Percentiles rank a stretch among this genome's conserved stretches.
Conservation (phyloP, 1,140 invertebrate species). For the Temnothorax curvispinosus region DNA sequence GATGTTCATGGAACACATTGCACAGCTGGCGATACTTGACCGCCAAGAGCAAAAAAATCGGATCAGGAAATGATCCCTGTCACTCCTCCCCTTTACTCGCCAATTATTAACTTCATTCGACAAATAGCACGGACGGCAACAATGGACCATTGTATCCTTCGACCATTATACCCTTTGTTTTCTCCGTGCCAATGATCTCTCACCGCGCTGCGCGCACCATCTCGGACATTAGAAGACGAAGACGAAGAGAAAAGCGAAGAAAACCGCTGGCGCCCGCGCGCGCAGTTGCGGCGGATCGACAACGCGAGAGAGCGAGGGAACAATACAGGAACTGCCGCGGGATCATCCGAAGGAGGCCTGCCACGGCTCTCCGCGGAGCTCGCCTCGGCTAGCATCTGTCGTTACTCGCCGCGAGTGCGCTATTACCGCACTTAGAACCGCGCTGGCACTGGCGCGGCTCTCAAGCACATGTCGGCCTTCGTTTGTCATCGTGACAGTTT, state of each 20-base stretch:
- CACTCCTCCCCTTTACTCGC: background rate
- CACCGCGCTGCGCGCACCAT: background rate
- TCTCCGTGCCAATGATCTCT: conserved; percentile 51
- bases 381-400: conserved; percentile 80
- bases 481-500: conserved; percentile 66
- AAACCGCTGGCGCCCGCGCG: conserved; percentile 16
- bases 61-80: conserved; percentile 16
- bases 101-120: conserved; percentile 52
- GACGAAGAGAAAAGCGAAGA: conserved; percentile 45
- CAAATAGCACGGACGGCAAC: conserved; percentile 45
- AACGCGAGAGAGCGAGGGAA: conserved; percentile 21
- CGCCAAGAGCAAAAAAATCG: background rate
- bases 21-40: background rate
- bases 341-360: conserved; percentile 63
- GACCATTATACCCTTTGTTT: conserved; percentile 49
- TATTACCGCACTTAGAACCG: conserved; percentile 54
- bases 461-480: conserved; percentile 77
- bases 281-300: background rate
- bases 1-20: background rate
- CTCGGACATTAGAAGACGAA: conserved; percentile 21
- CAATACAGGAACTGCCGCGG: conserved; percentile 76
- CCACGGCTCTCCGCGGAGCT: conserved; percentile 6
- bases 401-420: conserved; percentile 72
- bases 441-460: conserved; percentile 68
- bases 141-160: conserved; percentile 55